Percentiles rank a stretch among this genome's conserved stretches.
These are phyloP conservation scores for Chrysolina americana DNA, from an alignment of 2,888 invertebrate species.

Conservation along the genomic window DNA sequence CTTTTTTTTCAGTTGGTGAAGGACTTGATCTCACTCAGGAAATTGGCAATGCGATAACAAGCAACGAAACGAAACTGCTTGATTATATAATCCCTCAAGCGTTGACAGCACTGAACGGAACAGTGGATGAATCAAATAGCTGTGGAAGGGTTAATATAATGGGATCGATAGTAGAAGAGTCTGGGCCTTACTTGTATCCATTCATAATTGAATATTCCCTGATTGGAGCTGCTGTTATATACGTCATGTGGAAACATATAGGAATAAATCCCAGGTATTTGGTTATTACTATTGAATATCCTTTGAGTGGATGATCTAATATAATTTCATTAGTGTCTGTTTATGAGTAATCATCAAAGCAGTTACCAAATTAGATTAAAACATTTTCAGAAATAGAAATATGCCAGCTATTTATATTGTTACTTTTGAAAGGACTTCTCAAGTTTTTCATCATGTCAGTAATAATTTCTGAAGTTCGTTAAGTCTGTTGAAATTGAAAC, in stretches of 20 bases:
- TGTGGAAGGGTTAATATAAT: constrained; percentile 91
- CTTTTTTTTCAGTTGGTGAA: constrained; percentile 57
- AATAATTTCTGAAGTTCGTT: too few species aligned
- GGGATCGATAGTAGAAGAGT: constrained; percentile 93
- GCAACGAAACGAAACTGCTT: constrained; percentile 61
- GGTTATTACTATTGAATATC: too few species aligned
- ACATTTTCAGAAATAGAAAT: too few species aligned
- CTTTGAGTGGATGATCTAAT: too few species aligned
- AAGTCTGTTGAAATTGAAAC: too few species aligned
- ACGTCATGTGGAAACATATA: constrained; percentile 97
- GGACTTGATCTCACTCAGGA: constrained; percentile 54
- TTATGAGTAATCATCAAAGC: too few species aligned
- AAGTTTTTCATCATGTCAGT: too few species aligned
- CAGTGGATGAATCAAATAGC: constrained; percentile 71
- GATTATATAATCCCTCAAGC: constrained; percentile 66
- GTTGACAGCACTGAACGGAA: constrained; percentile 54
- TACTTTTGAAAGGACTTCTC: too few species aligned
- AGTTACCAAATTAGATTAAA: too few species aligned
- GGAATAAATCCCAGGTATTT: constrained; percentile 86
- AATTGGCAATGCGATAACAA: constrained; percentile 45
- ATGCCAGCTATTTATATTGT: too few species aligned
- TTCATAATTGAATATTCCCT: constrained; percentile 97
- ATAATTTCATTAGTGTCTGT: too few species aligned
- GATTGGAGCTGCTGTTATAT: constrained; percentile 95
- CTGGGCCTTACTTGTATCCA: constrained; percentile 95